Conservation (phyloP, 2,888 invertebrate genomes). For the Gymnosoma rotundatum region DNA sequence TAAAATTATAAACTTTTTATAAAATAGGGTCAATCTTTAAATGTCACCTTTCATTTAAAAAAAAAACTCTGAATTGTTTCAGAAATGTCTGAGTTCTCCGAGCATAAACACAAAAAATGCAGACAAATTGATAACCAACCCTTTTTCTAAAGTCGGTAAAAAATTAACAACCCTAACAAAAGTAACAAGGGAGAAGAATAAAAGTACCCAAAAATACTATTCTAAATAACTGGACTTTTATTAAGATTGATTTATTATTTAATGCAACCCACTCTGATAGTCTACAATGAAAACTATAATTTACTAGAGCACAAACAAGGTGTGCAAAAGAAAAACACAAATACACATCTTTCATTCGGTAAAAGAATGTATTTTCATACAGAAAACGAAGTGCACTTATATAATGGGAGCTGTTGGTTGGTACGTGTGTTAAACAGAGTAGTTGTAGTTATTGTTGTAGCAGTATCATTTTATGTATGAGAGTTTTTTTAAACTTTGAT, state of each 20-base stretch:
- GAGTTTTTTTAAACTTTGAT: constrained; percentile 59
- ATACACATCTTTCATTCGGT: background rate
- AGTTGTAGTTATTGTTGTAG: constrained; percentile 4
- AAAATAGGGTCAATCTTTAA: no score
- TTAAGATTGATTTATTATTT: background rate
- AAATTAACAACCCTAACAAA: no score
- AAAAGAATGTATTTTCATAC: background rate
- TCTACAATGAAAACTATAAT: constrained; percentile 57
- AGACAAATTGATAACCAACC: no score
- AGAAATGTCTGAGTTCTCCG: no score
- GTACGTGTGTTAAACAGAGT: constrained; percentile 4
- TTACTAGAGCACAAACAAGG: constrained; percentile 41
- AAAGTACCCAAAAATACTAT: background rate
- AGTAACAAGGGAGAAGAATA: background rate
- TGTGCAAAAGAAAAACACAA: background rate
- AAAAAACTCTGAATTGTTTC: no score
- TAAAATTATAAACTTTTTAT: no score
- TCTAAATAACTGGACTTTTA: no score
- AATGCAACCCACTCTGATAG: background rate
- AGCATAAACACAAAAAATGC: no score
- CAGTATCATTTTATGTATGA: constrained; percentile 39
- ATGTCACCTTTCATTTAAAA: no score
- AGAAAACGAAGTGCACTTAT: background rate
- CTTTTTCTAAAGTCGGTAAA: no score
- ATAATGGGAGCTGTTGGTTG: background rate